Percentiles rank a stretch among this genome's conserved stretches.
Conservation (phyloP, 2,888 invertebrate species). For the Agrilus biguttatus region DNA sequence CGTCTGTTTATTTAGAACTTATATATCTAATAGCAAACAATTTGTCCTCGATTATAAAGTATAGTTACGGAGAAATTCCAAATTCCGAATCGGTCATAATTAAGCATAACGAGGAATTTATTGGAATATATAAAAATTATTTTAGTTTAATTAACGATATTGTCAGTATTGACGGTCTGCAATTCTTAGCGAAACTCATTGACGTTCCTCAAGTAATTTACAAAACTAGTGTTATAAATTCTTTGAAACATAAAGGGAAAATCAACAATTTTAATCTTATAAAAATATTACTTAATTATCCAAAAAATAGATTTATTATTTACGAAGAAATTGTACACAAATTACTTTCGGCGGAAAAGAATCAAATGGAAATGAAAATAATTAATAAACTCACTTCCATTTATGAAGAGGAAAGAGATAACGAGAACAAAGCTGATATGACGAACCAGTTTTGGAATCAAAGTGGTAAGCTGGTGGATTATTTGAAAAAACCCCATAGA, state of each 20-base stretch:
- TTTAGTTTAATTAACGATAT: constrained; percentile 57
- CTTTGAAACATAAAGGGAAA: too few species aligned
- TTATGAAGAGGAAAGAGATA: constrained; percentile 46
- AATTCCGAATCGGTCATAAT: constrained; percentile 54
- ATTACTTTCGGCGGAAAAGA: constrained; percentile 14
- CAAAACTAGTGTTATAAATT: constrained; percentile 11
- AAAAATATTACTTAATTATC: too few species aligned
- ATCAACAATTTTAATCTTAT: too few species aligned
- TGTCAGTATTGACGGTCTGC: constrained; percentile 55
- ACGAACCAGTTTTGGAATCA: constrained; percentile 65
- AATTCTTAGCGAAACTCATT: constrained; percentile 46
- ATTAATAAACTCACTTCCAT: too few species aligned
- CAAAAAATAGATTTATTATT: constrained; percentile 30
- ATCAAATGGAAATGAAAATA: too few species aligned
- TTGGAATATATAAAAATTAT: constrained; percentile 57
- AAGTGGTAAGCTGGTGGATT: constrained; percentile 47
- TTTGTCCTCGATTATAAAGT: constrained; percentile 53
- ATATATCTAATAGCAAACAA: constrained; percentile 53
- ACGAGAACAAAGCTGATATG: constrained; percentile 48
- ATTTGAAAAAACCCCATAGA: constrained; percentile 47
- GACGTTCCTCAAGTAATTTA: constrained; percentile 39
- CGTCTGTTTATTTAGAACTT: constrained; percentile 53
- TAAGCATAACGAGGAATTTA: constrained; percentile 55
- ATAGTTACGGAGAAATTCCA: constrained; percentile 48
- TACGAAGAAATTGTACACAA: constrained; percentile 46